These are phyloP conservation scores for Bergia puertoricense DNA, from an alignment of 92 coral and sea anemone species.

Conservation along the genomic window DNA sequence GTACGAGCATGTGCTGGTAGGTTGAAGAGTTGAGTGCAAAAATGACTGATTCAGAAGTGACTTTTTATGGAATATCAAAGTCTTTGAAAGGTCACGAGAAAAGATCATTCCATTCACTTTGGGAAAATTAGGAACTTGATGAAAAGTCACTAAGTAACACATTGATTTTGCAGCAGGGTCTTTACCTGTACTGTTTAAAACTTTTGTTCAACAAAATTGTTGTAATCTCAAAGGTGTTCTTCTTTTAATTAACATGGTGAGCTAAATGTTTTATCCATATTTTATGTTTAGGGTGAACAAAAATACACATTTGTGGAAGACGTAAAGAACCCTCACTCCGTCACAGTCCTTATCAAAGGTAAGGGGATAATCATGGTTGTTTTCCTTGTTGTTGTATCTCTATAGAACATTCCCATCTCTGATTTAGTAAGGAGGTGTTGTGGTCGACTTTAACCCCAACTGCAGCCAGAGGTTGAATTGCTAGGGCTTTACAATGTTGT, in stretches of 20 bases:
- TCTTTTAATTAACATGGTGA: not conserved
- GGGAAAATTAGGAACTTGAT: too few relatives aligned
- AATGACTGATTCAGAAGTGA: too few relatives aligned
- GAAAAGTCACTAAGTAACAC: too few relatives aligned
- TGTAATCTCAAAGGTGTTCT: not conserved
- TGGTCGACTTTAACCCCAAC: too few relatives aligned
- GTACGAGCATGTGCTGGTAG: conserved; percentile 96
- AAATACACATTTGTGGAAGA: conserved; percentile 96
- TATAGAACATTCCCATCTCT: not conserved
- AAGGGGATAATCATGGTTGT: not conserved
- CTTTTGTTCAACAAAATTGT: not conserved
- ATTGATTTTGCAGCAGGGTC: too few relatives aligned
- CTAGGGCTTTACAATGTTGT: too few relatives aligned
- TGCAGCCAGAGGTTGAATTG: too few relatives aligned
- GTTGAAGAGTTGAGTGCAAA: conserved; percentile 7
- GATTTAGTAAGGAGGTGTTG: too few relatives aligned
- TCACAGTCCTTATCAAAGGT: conserved; percentile 97
- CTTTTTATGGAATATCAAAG: too few relatives aligned
- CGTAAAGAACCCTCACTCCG: conserved; percentile 91
- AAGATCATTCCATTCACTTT: too few relatives aligned
- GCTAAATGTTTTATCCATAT: not conserved
- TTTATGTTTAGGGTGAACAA: conserved; percentile 80
- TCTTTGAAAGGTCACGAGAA: too few relatives aligned
- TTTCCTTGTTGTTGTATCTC: not conserved
- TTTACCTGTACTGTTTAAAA: too few relatives aligned